Conservation (phyloP, 2,888 invertebrate species). For the Lasioglossum calceatum region DNA sequence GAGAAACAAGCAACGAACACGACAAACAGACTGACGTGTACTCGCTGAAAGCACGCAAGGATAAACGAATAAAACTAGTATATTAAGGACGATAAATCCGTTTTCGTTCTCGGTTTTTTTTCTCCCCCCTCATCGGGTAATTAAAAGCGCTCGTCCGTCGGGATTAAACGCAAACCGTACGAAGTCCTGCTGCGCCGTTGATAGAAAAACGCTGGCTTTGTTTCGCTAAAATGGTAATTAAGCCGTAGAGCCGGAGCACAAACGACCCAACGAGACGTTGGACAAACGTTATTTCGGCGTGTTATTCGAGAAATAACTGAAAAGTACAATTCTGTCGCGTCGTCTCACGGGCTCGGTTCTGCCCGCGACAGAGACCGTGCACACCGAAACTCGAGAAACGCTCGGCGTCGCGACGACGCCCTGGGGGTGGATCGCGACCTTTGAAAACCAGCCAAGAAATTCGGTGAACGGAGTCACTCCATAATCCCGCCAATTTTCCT, state of each 20-base stretch:
- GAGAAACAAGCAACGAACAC: slow-evolving; percentile 56
- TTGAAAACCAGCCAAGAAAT: neutral
- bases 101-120: slow-evolving; percentile 50
- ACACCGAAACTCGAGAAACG: neutral
- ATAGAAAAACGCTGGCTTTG: slow-evolving; percentile 57
- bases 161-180: slow-evolving; percentile 61
- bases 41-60: slow-evolving; percentile 68
- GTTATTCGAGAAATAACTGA: neutral
- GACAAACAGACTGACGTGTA: slow-evolving; percentile 61
- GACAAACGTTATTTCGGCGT: slow-evolving; percentile 9
- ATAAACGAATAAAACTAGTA: slow-evolving; percentile 68
- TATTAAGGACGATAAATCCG: slow-evolving; percentile 70
- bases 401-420: neutral
- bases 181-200: slow-evolving; percentile 53
- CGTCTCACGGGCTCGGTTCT: neutral
- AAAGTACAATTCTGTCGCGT: neutral
- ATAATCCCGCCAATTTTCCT: neutral
- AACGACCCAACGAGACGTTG: slow-evolving; percentile 39
- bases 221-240: slow-evolving; percentile 60
- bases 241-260: slow-evolving; percentile 43
- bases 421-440: neutral
- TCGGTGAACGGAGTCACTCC: neutral
- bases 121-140: slow-evolving; percentile 47
- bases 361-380: neutral
- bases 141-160: slow-evolving; percentile 55